Evolutionary conservation across 2,888 invertebrate genomes (phyloP).

Genomic region (Phaedon cochleariae): DNA sequence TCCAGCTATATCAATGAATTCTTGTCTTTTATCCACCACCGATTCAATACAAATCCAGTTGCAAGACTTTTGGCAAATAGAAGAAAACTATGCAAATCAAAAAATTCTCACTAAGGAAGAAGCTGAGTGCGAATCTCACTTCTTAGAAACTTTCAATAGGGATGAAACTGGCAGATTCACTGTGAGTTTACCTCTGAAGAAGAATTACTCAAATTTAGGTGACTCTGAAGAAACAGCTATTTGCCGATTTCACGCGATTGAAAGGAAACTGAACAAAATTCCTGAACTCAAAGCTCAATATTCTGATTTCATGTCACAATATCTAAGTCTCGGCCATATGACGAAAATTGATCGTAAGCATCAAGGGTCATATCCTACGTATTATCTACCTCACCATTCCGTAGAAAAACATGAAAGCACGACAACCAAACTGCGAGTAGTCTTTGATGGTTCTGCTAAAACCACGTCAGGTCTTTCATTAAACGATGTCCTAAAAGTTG

Average conservation of each 20-base stretch:
- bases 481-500: conserved; percentile 38
- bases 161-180: background rate
- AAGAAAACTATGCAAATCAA: background rate
- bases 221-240: background rate
- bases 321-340: background rate
- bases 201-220: background rate
- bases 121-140: background rate
- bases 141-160: background rate
- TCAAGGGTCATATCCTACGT: background rate
- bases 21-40: too few relatives aligned
- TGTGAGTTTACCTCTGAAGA: background rate
- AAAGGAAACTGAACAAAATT: background rate
- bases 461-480: conserved; percentile 33
- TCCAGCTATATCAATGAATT: too few relatives aligned
- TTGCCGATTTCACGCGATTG: background rate
- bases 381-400: conserved; percentile 42
- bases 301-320: background rate
- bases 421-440: conserved; percentile 44
- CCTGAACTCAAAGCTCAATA: background rate
- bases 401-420: conserved; percentile 22
- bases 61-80: background rate
- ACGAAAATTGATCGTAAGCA: background rate
- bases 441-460: conserved; percentile 43
- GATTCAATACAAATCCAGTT: too few relatives aligned
- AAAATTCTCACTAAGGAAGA: conserved; percentile 1